phyloP scores from a whole-genome alignment of 2,888 invertebrate species.

The Gandaritis pyraliata region DNA sequence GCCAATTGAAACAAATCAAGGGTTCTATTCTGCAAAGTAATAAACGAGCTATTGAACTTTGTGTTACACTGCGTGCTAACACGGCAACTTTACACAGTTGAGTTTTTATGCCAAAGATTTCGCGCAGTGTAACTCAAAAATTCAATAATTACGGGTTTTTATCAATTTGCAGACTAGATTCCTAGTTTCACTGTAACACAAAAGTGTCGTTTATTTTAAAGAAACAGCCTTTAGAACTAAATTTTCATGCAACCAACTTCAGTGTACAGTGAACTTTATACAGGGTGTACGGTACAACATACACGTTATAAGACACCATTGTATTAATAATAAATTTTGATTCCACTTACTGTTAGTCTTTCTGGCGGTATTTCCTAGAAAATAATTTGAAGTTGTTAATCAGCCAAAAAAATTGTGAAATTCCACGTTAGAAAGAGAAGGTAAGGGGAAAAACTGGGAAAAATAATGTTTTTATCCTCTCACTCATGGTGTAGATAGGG shows the following conservation, averaged over 20 bases:
- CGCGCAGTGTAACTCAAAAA: no score
- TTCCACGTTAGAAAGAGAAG: conserved; percentile 8
- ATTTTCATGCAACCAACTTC: no score
- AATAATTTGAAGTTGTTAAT: conserved; percentile 30
- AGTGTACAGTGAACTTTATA: neutral
- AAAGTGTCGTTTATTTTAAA: no score
- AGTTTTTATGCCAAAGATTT: no score
- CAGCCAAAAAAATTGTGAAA: conserved; percentile 26
- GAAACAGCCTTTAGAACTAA: no score
- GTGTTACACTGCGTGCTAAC: no score
- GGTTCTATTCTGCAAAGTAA: neutral
- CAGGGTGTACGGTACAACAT: neutral
- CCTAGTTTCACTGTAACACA: no score
- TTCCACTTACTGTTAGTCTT: conserved; percentile 47
- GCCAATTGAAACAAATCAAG: conserved; percentile 21
- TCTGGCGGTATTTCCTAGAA: conserved; percentile 46
- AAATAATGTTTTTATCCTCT: neutral
- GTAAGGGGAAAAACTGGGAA: no score
- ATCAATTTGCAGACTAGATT: no score
- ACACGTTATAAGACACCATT: conserved; percentile 7
- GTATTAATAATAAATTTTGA: conserved; percentile 34
- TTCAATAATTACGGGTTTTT: no score
- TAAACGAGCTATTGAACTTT: neutral
- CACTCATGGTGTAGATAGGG: no score
- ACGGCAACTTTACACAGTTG: no score